Evolutionary conservation across 53 echinoderm and acorn worm genomes (phyloP).

Genomic region (Echinometra lucunter): DNA sequence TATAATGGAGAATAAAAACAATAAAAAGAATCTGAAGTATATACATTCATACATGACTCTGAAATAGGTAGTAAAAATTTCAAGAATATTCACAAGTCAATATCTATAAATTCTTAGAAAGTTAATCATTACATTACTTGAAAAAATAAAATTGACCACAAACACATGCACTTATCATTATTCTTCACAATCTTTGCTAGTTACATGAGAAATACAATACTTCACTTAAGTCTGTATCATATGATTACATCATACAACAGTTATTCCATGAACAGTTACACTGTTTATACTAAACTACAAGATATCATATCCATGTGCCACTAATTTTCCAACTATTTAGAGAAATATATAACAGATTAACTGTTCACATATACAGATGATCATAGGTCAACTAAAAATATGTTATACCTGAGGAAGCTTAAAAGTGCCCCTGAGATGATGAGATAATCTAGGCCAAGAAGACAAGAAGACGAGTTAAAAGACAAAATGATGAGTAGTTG

Average conservation of each 20-base stretch:
- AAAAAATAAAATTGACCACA: no score
- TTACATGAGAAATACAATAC: background rate
- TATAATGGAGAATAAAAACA: background rate
- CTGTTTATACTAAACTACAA: no score
- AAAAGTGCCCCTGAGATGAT: no score
- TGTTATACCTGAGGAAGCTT: background rate
- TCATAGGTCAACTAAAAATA: background rate
- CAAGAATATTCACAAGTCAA: background rate
- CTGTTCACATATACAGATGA: background rate
- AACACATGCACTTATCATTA: background rate
- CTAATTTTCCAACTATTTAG: no score
- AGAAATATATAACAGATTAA: background rate
- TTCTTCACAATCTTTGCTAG: background rate
- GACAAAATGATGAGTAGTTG: no score
- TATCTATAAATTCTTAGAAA: background rate
- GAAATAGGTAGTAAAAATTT: background rate
- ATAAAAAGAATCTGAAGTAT: background rate
- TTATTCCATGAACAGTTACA: background rate
- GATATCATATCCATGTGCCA: no score
- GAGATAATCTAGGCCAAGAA: no score
- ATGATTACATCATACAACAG: background rate
- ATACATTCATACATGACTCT: background rate
- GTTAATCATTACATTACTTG: no score
- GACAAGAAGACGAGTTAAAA: no score
- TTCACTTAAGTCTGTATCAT: background rate